A percentile compares a stretch with the other conserved stretches of the same genome.
phyloP scores from a whole-genome alignment of 2,797 vertebrate species.

The Astyanax mexicanus region DNA sequence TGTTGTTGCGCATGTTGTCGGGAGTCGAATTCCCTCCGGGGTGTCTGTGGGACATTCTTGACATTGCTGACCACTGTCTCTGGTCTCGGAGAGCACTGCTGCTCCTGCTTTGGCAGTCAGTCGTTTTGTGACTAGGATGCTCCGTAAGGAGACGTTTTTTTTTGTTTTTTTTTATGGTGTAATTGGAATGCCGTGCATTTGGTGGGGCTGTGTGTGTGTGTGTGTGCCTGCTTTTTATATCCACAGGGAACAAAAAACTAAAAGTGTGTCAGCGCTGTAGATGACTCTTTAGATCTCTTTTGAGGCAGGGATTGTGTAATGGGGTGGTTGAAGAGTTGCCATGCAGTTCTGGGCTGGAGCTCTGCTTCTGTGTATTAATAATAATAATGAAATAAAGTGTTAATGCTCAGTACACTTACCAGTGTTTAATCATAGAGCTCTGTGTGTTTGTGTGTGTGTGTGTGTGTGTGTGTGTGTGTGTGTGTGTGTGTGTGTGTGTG shows the following conservation, averaged over 20 bases:
- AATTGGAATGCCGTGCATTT: background rate
- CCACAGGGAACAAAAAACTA: conserved; percentile 19
- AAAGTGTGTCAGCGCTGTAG: conserved; percentile 57
- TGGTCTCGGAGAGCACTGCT: background rate
- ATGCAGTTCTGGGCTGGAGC: background rate
- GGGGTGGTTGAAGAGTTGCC: background rate
- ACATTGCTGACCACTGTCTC: conserved; percentile 14
- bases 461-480: background rate
- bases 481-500: background rate
- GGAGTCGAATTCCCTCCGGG: background rate
- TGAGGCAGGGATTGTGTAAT: conserved; percentile 22
- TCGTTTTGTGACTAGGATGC: background rate
- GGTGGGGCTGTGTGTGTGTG: too few relatives aligned
- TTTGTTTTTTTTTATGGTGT: background rate
- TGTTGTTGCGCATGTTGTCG: conserved; percentile 3
- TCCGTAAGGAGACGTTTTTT: background rate
- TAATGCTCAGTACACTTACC: background rate
- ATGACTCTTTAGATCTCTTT: conserved; percentile 3
- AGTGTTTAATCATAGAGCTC: background rate
- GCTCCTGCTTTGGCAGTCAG: background rate
- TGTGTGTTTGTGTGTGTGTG: background rate
- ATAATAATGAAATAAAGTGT: background rate
- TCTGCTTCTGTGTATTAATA: background rate
- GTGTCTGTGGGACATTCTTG: conserved; percentile 32
- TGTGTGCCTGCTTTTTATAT: conserved; percentile 12